These are phyloP conservation scores for Latrodectus hesperus DNA, from an alignment of 2,888 invertebrate species.

Conservation along the genomic window DNA sequence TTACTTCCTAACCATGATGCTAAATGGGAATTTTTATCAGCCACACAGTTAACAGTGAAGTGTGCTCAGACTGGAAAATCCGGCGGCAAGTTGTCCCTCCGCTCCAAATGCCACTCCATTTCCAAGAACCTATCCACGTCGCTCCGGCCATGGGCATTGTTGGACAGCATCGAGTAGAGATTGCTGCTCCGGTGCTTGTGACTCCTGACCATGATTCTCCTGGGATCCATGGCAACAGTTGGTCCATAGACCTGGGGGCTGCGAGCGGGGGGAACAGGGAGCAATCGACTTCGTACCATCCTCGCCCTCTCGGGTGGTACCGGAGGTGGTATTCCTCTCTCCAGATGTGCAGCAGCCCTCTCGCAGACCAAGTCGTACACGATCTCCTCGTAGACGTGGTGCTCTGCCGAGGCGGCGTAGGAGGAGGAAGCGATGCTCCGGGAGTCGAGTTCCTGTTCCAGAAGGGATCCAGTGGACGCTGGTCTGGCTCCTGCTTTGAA, in stretches of 20 bases:
- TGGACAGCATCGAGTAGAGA: constrained; percentile 72
- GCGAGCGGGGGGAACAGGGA: constrained; percentile 39
- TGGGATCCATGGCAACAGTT: constrained; percentile 34
- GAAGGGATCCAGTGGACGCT: constrained; percentile 58
- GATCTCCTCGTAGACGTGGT: constrained; percentile 74
- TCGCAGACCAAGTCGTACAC: constrained; percentile 72
- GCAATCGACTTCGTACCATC: constrained; percentile 33
- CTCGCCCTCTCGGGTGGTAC: constrained; percentile 69
- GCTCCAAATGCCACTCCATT: constrained; percentile 71
- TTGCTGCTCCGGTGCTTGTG: constrained; percentile 72
- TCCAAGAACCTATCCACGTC: constrained; percentile 73
- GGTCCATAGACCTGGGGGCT: constrained; percentile 24
- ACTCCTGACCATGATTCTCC: constrained; percentile 65
- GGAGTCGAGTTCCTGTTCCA: constrained; percentile 60
- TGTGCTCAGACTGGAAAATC: constrained; percentile 52
- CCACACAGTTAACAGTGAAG: neutral
- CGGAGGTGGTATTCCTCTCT: constrained; percentile 70
- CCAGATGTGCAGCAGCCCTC: constrained; percentile 6
- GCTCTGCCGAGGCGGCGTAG: constrained; percentile 71
- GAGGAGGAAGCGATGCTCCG: constrained; percentile 46
- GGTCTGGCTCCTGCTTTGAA: constrained; percentile 26
- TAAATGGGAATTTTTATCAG: neutral
- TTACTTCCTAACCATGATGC: neutral
- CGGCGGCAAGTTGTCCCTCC: constrained; percentile 50
- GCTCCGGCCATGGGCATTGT: constrained; percentile 71